phyloP scores from a whole-genome alignment of 1,140 invertebrate genomes.

The Papilio polyxenes region DNA sequence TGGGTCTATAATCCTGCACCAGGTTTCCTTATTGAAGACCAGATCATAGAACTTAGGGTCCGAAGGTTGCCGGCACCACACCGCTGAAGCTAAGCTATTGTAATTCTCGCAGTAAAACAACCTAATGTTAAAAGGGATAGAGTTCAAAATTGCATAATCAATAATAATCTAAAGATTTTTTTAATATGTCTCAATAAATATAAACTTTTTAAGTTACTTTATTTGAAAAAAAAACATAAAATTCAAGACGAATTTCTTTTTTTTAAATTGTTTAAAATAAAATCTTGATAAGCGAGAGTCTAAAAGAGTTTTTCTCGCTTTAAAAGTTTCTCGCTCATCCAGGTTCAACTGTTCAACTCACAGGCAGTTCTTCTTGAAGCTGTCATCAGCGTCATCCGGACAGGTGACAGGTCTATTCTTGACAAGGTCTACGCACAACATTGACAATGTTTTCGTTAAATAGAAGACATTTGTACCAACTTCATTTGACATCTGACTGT shows the following conservation, averaged over 20 bases:
- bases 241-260: no score
- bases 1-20: constrained; percentile 40
- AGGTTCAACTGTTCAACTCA: constrained; percentile 23
- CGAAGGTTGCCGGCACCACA: constrained; percentile 41
- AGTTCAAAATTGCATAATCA: not conserved
- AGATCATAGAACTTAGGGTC: constrained; percentile 35
- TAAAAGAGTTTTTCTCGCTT: no score
- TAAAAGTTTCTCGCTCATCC: no score
- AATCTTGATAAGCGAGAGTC: no score
- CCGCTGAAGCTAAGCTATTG: constrained; percentile 45
- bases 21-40: constrained; percentile 40
- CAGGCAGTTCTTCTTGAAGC: constrained; percentile 45
- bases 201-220: no score
- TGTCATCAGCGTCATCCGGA: constrained; percentile 37
- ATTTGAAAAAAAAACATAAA: no score
- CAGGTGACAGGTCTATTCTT: constrained; percentile 25
- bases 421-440: constrained; percentile 46
- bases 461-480: constrained; percentile 40
- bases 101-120: constrained; percentile 48
- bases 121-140: constrained; percentile 3
- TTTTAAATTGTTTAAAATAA: no score
- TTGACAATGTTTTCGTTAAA: constrained; percentile 42
- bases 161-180: no score
- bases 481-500: constrained; percentile 37
- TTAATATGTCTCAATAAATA: no score